A percentile compares a stretch with the other conserved stretches of the same genome.
These are phyloP conservation scores for Camponotus fellah DNA, from an alignment of 2,888 invertebrate genomes.

Conservation along the genomic window DNA sequence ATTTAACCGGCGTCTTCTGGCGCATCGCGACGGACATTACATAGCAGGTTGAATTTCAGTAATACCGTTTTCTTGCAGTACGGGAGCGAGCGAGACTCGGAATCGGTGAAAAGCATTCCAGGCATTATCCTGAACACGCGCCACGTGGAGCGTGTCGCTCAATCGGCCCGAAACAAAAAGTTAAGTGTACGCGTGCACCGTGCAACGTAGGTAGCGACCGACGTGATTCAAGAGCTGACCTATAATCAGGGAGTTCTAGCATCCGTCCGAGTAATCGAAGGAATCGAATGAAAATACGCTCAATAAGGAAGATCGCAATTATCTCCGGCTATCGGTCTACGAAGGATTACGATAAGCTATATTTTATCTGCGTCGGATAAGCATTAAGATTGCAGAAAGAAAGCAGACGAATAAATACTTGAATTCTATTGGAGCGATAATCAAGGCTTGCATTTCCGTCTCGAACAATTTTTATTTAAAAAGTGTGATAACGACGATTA, in stretches of 20 bases:
- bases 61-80: constrained; percentile 63
- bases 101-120: constrained; percentile 73
- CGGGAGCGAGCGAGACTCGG: constrained; percentile 43
- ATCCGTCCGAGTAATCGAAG: constrained; percentile 48
- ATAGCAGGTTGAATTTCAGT: constrained; percentile 56
- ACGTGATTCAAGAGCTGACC: constrained; percentile 28
- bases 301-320: constrained; percentile 38
- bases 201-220: constrained; percentile 40
- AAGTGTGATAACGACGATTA: not conserved
- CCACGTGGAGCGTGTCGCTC: constrained; percentile 76
- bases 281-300: constrained; percentile 29
- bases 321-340: constrained; percentile 30
- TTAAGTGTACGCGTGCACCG: constrained; percentile 64
- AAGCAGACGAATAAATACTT: not conserved
- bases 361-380: constrained; percentile 6
- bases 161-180: constrained; percentile 70
- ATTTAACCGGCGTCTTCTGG: constrained; percentile 42
- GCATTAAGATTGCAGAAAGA: not conserved
- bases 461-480: not conserved
- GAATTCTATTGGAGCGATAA: not conserved
- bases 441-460: not conserved
- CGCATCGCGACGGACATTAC: constrained; percentile 56
- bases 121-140: constrained; percentile 73
- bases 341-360: constrained; percentile 14
- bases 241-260: constrained; percentile 33